Evolutionary conservation across 2,888 invertebrate genomes (phyloP), one percentile per base, ranked within the genome.

Genomic region (Bembecia ichneumoniformis): DNA sequence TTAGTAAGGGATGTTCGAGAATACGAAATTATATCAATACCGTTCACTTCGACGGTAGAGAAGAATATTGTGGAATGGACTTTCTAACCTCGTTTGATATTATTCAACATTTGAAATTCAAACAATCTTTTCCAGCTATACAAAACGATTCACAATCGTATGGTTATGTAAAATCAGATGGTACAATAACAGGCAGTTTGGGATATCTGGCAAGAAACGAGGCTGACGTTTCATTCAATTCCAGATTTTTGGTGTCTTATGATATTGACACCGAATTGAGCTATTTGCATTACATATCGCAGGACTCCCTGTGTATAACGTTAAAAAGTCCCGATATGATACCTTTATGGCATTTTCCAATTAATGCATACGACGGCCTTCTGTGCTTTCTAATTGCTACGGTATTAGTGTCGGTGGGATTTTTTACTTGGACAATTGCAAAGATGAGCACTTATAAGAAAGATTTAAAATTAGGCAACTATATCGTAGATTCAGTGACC

Each of bases 171-270:
- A 36, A 49, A 0, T 45, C 40, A 1, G 48, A 58, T 3, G 59
- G 63, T 3, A 48, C 54, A 3, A 17, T 49, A 3, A 64, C 60
- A 2, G 76, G 76, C 0, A 68, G 65, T 48, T 61, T 78, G 13
- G 70, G 68, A 1, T 64, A 70, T 46, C 53, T 76, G 1, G 34
- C 66, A 13, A 54, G 58, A 2, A 52, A 59, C 4, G 56, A 67
- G 35, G 52, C 73, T 16, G 77, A 78, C 45, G 62, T 78, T 50
- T 77, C 78, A 0, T 78, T 78, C 35, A 76, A 77, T 56, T 73
- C 78, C 2, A 64, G 77, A 49, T 78, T 77, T 51, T 54, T 77
- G 57, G 63, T 66, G 1, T 49, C 34, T 35, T 78, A 75, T 51
- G 28, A 28, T 28, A 52, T 62, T 0, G 40, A 58, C 9, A 55